These are phyloP conservation scores for Norana najaformis DNA, from an alignment of 2,888 invertebrate species.

Conservation along the genomic window DNA sequence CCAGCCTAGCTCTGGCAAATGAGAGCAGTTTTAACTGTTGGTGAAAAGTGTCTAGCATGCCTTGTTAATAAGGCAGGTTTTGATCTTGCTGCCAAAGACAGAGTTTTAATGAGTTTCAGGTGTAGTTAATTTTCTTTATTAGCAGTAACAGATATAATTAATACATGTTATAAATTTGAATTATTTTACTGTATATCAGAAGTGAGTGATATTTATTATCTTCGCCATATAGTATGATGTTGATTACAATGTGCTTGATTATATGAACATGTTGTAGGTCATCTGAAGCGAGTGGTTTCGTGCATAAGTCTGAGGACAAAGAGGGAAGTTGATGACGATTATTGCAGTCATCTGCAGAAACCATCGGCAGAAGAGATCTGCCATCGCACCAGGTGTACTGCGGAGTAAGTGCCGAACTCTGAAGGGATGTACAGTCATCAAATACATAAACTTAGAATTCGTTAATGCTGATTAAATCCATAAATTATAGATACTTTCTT, in stretches of 20 bases:
- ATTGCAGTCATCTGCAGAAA: not conserved
- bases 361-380: not conserved
- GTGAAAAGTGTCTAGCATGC: too few relatives aligned
- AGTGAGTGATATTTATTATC: not conserved
- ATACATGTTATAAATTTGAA: not conserved
- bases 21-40: too few relatives aligned
- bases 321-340: not conserved
- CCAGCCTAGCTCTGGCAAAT: too few relatives aligned
- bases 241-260: not conserved
- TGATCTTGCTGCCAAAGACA: too few relatives aligned
- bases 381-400: conserved; percentile 6
- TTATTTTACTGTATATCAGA: not conserved
- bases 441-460: not conserved
- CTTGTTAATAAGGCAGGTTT: too few relatives aligned
- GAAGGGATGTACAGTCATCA: not conserved
- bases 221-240: not conserved
- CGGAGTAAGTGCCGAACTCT: not conserved
- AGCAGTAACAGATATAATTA: not conserved
- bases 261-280: not conserved
- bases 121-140: not conserved
- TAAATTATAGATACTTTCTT: not conserved
- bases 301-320: not conserved
- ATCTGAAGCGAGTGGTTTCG: conserved; percentile 1
- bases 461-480: not conserved
- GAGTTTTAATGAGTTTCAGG: too few relatives aligned